Base-by-base conservation (phyloP, 2,113 vertebrate genomes). In the Butorides virescens region DNA sequence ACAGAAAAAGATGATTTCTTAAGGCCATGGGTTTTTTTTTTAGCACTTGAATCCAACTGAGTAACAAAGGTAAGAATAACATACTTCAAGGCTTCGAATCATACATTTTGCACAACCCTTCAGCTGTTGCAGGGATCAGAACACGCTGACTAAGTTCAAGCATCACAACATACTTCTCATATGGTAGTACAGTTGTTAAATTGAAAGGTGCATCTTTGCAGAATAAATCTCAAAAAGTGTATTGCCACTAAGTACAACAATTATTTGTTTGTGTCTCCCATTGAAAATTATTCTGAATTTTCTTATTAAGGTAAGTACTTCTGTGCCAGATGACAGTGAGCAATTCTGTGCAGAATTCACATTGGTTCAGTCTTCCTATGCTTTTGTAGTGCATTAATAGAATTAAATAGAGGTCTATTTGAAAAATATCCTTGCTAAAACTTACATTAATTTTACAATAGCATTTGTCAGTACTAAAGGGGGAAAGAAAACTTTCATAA, bases 1-100 rank as follows among this genome's bases (percentile, higher is more conserved):
- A 50, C 50, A 52, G 49, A 49, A 90, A 58, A 88, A 73, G 42
- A 18, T 52, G 14, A 73, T 86, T 91, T 88, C 75, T 75, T 74
- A 37, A 20, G 47, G 29, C 59, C 13, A 14, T 30, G 46, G 44
- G 27, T 2, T 3, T 26, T 63, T 11, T 49, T 82, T 62, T 87
- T 22, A 77, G 59, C 63, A 47, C 68, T 94, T 59, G 55, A 84
- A 66, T 92, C 42, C 83, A 66, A 12, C 27, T 13, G 82, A 58
- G 34, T 83, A 86, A 76, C 59, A 91, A 84, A 95, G 16, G 20
- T 50, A 77, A 83, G 68, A 91, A 95, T 46, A 95, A 80, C 25
- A 23, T 17, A 53, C 75, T 76, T 50, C 49, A 92, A 49, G n/a
- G 8, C 75, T 88, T 80, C 10, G 7, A 66, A 76, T 65, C 29